Evolutionary conservation across 2,797 vertebrate species (phyloP).

Genomic region (Pantherophis vulpinus): DNA sequence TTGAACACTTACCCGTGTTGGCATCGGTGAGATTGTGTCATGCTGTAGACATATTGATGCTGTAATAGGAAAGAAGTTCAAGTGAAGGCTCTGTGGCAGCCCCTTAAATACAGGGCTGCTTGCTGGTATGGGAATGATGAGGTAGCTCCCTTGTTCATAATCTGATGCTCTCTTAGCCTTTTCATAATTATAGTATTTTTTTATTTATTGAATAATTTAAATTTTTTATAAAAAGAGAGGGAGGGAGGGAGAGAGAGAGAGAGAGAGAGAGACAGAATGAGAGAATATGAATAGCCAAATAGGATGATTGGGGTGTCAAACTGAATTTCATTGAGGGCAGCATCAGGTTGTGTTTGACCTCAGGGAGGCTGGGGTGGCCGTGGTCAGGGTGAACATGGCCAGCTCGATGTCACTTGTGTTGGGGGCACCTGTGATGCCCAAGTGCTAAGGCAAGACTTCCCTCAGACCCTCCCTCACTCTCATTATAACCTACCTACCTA

Average conservation of each 20-base stretch:
- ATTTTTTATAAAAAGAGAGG: not conserved
- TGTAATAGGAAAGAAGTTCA: conserved; percentile 58
- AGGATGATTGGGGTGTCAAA: conserved; percentile 38
- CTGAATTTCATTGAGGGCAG: too few species aligned
- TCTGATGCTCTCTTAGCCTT: not conserved
- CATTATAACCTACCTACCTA: too few species aligned
- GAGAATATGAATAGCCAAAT: conserved; percentile 36
- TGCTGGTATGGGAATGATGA: conserved; percentile 1
- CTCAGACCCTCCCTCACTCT: too few species aligned
- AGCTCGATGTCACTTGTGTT: too few species aligned
- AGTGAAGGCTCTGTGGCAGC: conserved; percentile 54
- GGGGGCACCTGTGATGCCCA: too few species aligned
- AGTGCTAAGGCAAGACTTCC: too few species aligned
- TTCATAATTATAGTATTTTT: not conserved
- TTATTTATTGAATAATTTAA: not conserved
- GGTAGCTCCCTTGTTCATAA: not conserved
- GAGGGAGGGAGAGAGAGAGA: too few species aligned
- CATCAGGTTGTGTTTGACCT: too few species aligned
- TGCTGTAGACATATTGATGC: conserved; percentile 52
- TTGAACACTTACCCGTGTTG: conserved; percentile 62
- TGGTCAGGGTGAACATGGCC: too few species aligned
- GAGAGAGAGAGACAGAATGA: too few species aligned
- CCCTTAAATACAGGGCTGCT: conserved; percentile 49
- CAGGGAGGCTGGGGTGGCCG: too few species aligned
- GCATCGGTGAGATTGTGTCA: conserved; percentile 44